These are phyloP conservation scores for Labeo catla DNA, from an alignment of 2,113 vertebrate genomes.

Conservation along the genomic window DNA sequence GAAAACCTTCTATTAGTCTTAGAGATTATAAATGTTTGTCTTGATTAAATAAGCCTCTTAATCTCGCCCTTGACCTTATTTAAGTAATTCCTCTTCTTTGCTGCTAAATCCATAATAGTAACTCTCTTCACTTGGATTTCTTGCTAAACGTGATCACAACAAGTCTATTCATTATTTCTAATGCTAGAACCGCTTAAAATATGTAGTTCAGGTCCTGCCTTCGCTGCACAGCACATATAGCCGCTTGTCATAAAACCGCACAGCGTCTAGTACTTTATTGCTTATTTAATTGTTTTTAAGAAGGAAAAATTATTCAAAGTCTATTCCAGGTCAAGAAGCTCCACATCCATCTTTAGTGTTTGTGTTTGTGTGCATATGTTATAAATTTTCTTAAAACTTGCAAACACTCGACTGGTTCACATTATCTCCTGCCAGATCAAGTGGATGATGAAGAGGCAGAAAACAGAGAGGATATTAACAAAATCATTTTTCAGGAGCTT, in stretches of 20 bases:
- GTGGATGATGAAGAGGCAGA: slow-evolving; percentile 49
- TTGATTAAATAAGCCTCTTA: slow-evolving; percentile 36
- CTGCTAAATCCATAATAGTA: slow-evolving; percentile 7
- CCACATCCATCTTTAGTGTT: not conserved
- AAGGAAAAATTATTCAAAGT: not conserved
- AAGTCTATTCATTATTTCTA: not conserved
- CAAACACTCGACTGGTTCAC: not conserved
- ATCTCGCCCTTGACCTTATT: slow-evolving; percentile 28
- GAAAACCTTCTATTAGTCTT: not conserved
- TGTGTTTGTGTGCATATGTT: not conserved
- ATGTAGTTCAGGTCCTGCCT: not conserved
- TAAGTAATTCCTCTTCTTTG: slow-evolving; percentile 6
- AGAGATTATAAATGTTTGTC: slow-evolving; percentile 13
- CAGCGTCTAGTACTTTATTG: not conserved
- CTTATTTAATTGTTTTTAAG: not conserved
- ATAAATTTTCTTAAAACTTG: not conserved
- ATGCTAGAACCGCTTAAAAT: not conserved
- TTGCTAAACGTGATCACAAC: not conserved
- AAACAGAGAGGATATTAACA: slow-evolving; percentile 52
- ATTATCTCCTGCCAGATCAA: slow-evolving; percentile 27
- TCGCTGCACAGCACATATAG: not conserved
- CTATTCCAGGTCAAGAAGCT: not conserved
- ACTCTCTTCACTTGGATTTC: not conserved
- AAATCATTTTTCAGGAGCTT: slow-evolving; percentile 50
- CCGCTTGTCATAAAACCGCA: not conserved